Evolutionary conservation across 2,888 invertebrate species (phyloP).

Genomic region (Hemicrepidius hirtus): DNA sequence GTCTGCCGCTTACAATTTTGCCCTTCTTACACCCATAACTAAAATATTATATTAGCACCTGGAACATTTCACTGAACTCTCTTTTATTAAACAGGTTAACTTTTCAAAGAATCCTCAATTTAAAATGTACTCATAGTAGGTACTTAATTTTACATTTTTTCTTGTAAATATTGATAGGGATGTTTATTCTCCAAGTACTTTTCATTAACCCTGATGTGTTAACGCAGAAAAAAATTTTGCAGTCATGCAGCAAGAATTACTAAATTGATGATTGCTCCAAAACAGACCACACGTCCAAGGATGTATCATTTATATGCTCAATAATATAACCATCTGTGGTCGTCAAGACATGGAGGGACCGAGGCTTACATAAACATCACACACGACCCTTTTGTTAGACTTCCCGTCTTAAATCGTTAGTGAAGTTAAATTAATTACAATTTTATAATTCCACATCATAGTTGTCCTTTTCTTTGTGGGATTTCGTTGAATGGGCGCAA

Average conservation of each 20-base stretch:
- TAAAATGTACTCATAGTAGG: too few relatives aligned
- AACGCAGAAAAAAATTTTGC: not conserved
- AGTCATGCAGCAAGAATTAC: conserved; percentile 17
- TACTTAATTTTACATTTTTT: too few relatives aligned
- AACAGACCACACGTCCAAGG: conserved; percentile 9
- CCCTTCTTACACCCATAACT: conserved; percentile 31
- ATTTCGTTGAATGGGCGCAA: conserved; percentile 27
- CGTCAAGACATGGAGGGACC: conserved; percentile 51
- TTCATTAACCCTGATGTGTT: too few relatives aligned
- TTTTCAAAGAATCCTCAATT: too few relatives aligned
- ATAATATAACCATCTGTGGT: conserved; percentile 62
- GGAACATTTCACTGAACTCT: not conserved
- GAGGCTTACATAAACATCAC: conserved; percentile 59
- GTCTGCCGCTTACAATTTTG: conserved; percentile 33
- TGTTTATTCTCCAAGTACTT: too few relatives aligned
- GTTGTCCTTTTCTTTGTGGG: conserved; percentile 38
- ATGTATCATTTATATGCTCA: conserved; percentile 55
- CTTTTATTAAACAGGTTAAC: not conserved
- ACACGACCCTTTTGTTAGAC: conserved; percentile 62
- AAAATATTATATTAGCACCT: conserved; percentile 20
- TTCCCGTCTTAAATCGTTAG: conserved; percentile 66
- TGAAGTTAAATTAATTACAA: conserved; percentile 66
- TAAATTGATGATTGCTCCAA: conserved; percentile 15
- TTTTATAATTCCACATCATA: conserved; percentile 55
- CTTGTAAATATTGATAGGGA: too few relatives aligned